These are phyloP conservation scores for Cephus nigrinus DNA, from an alignment of 2,888 invertebrate species.

Conservation along the genomic window DNA sequence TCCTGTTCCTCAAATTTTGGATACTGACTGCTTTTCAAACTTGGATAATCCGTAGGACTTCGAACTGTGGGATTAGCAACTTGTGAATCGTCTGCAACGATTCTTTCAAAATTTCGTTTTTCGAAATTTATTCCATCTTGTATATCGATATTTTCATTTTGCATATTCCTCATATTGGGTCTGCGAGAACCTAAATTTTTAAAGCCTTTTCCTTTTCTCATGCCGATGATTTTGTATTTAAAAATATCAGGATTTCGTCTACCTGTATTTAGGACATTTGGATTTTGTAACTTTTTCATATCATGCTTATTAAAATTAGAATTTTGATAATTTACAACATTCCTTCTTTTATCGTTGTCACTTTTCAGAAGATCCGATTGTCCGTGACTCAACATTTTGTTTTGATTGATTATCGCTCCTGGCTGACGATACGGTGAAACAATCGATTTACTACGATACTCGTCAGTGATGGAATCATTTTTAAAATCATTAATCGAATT, in stretches of 20 bases:
- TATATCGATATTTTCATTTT: too few relatives aligned
- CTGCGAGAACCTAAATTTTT: background rate
- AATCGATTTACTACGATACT: too few relatives aligned
- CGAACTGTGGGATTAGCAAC: background rate
- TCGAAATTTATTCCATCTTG: background rate
- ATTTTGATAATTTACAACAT: background rate
- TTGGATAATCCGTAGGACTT: background rate
- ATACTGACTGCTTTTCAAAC: background rate
- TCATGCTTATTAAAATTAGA: too few relatives aligned
- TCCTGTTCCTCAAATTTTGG: background rate
- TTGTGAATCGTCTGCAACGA: background rate
- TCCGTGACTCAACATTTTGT: too few relatives aligned
- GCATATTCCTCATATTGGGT: too few relatives aligned
- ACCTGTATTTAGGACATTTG: background rate
- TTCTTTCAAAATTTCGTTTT: background rate
- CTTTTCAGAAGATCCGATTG: too few relatives aligned
- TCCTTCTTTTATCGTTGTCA: background rate
- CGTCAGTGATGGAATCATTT: background rate
- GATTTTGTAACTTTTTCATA: too few relatives aligned
- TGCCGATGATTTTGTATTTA: background rate
- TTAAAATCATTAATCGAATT: background rate
- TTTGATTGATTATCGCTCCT: too few relatives aligned
- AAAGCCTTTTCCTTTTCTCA: background rate
- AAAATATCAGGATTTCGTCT: background rate
- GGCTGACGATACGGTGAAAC: too few relatives aligned